phyloP scores from a whole-genome alignment of 2,797 vertebrate species.

The Rhinella marina region DNA sequence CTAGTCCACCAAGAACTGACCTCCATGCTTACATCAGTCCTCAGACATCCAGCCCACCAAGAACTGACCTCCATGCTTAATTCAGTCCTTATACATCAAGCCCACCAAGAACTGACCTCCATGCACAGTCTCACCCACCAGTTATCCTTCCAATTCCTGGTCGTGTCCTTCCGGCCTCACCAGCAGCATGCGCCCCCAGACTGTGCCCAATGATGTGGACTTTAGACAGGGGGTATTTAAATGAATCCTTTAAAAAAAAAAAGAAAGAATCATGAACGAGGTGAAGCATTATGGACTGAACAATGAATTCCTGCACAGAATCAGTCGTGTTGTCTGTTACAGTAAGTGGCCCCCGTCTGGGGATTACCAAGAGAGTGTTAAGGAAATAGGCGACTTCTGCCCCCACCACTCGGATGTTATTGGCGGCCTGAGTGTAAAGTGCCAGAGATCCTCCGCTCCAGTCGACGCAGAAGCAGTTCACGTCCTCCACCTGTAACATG shows the following conservation, averaged over 20 bases:
- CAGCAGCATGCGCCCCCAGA: conserved; percentile 83
- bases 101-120: neutral
- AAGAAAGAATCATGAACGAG: neutral
- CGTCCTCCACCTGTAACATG: conserved; percentile 69
- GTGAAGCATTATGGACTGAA: neutral
- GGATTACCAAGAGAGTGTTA: conserved; percentile 61
- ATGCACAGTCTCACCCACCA: conserved; percentile 71
- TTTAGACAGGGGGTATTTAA: conserved; percentile 67
- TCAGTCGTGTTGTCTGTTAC: too few relatives aligned
- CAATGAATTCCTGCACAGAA: neutral
- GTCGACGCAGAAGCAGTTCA: conserved; percentile 84
- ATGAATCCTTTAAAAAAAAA: neutral
- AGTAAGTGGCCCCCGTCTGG: neutral
- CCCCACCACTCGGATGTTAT: conserved; percentile 66
- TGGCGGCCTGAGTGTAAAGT: conserved; percentile 77
- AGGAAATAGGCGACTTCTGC: conserved; percentile 81
- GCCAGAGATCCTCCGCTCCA: conserved; percentile 78
- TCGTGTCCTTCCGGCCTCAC: conserved; percentile 76
- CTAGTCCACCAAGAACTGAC: too few relatives aligned
- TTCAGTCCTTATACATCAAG: too few relatives aligned
- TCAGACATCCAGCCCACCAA: too few relatives aligned
- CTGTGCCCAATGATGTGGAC: conserved; percentile 89
- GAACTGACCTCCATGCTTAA: too few relatives aligned
- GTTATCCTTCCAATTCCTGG: conserved; percentile 77
- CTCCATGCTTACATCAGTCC: too few relatives aligned